Percentiles rank a stretch among this genome's conserved stretches.
phyloP scores from a whole-genome alignment of 1,140 invertebrate genomes.

The Micrasema minimum region DNA sequence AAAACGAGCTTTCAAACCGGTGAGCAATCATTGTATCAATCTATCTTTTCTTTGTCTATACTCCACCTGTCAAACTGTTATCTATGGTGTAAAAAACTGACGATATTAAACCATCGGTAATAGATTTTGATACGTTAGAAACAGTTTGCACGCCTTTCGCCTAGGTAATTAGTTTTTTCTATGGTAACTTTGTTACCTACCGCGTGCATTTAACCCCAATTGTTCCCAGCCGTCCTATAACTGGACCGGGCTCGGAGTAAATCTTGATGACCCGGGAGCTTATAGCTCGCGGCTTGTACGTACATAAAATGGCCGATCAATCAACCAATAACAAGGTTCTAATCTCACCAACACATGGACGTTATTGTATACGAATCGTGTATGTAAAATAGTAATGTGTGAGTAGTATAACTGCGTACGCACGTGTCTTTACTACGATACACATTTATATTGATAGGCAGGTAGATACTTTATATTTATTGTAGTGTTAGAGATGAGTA shows the following conservation, averaged over 20 bases:
- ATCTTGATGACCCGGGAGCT: constrained; percentile 33
- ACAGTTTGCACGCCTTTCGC: constrained; percentile 17
- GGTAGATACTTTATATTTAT: too few relatives aligned
- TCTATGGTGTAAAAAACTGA: too few relatives aligned
- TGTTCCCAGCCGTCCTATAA: constrained; percentile 41
- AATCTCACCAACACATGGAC: constrained; percentile 25
- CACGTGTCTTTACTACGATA: background rate
- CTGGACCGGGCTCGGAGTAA: constrained; percentile 21
- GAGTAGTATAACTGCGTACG: background rate
- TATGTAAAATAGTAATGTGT: too few relatives aligned
- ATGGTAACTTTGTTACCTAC: constrained; percentile 2
- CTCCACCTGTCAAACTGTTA: too few relatives aligned
- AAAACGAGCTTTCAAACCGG: too few relatives aligned
- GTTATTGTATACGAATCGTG: background rate
- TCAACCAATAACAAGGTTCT: constrained; percentile 52
- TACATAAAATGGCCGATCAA: constrained; percentile 49
- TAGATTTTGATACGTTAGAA: background rate
- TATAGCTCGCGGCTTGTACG: constrained; percentile 35
- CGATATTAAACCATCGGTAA: too few relatives aligned
- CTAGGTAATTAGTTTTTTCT: constrained; percentile 22
- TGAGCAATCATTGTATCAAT: too few relatives aligned
- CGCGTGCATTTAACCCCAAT: constrained; percentile 12
- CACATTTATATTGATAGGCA: too few relatives aligned
- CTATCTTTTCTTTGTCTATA: too few relatives aligned
- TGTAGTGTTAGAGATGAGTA: too few relatives aligned